These are phyloP conservation scores for Psittacula cyanocephala DNA, from an alignment of 2,113 vertebrate genomes.

Conservation along the genomic window DNA sequence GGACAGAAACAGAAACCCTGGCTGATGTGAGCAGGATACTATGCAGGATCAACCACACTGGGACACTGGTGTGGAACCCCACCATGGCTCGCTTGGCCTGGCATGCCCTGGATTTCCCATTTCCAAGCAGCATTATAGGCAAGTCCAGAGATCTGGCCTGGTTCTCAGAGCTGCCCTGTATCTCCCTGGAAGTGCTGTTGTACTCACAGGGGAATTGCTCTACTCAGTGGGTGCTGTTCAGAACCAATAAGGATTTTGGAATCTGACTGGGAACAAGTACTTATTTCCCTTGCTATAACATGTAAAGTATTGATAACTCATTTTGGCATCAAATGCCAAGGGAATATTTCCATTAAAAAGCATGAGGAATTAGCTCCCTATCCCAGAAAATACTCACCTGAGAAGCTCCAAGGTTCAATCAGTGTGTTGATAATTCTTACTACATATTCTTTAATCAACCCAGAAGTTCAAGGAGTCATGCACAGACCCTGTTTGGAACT, in stretches of 20 bases:
- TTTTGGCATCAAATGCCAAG: neutral
- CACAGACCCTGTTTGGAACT: neutral
- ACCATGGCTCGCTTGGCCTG: rapidly evolving
- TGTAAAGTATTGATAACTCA: neutral
- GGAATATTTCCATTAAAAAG: neutral
- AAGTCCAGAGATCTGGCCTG: too few relatives aligned
- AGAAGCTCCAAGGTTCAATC: neutral
- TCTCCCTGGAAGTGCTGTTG: neutral
- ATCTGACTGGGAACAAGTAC: neutral
- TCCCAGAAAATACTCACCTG: neutral
- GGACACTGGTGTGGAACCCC: neutral
- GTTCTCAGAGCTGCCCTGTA: neutral
- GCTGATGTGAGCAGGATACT: neutral
- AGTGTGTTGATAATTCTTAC: neutral
- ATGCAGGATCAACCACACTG: neutral
- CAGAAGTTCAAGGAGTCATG: neutral
- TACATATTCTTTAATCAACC: neutral
- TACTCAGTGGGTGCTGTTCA: neutral
- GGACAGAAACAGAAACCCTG: neutral
- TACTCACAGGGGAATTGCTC: neutral
- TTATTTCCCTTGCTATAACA: neutral
- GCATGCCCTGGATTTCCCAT: neutral
- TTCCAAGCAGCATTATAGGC: too few relatives aligned
- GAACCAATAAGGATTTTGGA: neutral
- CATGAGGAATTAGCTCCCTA: neutral